Evolutionary conservation across 2,113 vertebrate genomes (phyloP), one percentile per base, ranked within the genome.

Genomic region (Psammodynastes pulverulentus): DNA sequence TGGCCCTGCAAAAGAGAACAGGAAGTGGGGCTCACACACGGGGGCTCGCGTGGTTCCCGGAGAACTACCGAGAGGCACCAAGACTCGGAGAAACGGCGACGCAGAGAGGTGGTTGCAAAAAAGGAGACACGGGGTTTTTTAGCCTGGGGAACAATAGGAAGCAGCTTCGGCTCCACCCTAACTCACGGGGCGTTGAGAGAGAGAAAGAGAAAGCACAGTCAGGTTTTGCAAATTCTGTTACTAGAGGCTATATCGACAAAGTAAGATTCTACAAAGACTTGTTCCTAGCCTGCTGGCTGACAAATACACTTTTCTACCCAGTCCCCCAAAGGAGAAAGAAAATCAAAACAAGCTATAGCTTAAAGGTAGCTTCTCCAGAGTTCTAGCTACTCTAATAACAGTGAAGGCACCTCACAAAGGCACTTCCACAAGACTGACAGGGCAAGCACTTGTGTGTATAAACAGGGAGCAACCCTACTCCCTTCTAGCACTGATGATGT

Each of bases 21-120:
- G 9, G 62, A 53, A 12, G 43, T 23, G 39, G 85, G n/a, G 90
- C 0, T 24, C 0, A 24, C 0, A 0, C 0, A n/a, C n/a, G n/a
- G 62, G 1, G 3, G 46, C 3, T 12, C 29, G 21, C 29, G 21
- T 1, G 3, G 34, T 21, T 43, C 72, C 39, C 34, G 8, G 72
- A 79, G 1, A 21, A 39, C 62, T n/a, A 19, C n/a, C 0, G n/a
- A 79, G n/a, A 39, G n/a, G n/a, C 15, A 1, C 15, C 2, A 6
- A 19, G 34, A 19, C 4, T 34, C 7, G 29, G 62, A 34, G 67
- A 17, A 72, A 72, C 6, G 34, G 1, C 17, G 6, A 26, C 9
- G 9, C 62, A 15, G 6, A 79, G 67, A 39, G 67, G 21, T 39
- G 67, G 17, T 19, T 39, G 9, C 67, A 1, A 19, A 79, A n/a